These are phyloP conservation scores for Sinotaia quadrata DNA, from an alignment of 2,888 invertebrate genomes.

Conservation along the genomic window DNA sequence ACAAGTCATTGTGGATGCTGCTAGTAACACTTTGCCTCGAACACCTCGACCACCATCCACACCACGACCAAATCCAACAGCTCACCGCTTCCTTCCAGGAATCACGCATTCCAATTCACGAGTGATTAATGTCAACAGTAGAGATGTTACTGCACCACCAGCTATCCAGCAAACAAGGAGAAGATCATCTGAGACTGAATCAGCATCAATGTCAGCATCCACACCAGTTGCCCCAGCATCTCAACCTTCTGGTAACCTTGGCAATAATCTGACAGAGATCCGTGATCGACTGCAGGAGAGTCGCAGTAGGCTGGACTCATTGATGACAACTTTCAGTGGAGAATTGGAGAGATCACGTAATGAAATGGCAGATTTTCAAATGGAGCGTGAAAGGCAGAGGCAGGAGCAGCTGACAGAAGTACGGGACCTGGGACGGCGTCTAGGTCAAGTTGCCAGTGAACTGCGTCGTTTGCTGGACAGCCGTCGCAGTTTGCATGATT, in stretches of 20 bases:
- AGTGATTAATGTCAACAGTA: not conserved
- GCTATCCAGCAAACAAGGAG: constrained; percentile 12
- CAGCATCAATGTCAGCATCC: constrained; percentile 22
- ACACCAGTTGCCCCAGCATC: constrained; percentile 16
- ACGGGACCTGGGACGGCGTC: constrained; percentile 56
- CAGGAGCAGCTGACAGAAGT: constrained; percentile 64
- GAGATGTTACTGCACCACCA: not conserved
- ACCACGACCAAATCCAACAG: constrained; percentile 38
- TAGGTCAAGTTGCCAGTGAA: constrained; percentile 60
- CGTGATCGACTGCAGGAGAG: constrained; percentile 60
- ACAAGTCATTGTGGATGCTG: constrained; percentile 25
- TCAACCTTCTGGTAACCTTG: constrained; percentile 6
- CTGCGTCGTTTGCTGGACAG: constrained; percentile 55
- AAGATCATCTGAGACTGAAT: constrained; percentile 9
- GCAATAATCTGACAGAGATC: constrained; percentile 42
- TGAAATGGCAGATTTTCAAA: constrained; percentile 55
- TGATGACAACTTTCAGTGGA: constrained; percentile 56
- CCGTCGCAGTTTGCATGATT: too few species aligned
- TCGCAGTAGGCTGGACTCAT: constrained; percentile 52
- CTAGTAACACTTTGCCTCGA: constrained; percentile 20
- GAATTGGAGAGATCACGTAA: constrained; percentile 59
- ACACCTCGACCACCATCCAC: constrained; percentile 44
- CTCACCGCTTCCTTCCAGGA: constrained; percentile 45
- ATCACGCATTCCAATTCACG: constrained; percentile 35
- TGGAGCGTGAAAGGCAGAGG: constrained; percentile 55